Percentiles rank a stretch among this genome's conserved stretches.
phyloP scores from a whole-genome alignment of 2,888 invertebrate genomes.

The Aricia artaxerxes region DNA sequence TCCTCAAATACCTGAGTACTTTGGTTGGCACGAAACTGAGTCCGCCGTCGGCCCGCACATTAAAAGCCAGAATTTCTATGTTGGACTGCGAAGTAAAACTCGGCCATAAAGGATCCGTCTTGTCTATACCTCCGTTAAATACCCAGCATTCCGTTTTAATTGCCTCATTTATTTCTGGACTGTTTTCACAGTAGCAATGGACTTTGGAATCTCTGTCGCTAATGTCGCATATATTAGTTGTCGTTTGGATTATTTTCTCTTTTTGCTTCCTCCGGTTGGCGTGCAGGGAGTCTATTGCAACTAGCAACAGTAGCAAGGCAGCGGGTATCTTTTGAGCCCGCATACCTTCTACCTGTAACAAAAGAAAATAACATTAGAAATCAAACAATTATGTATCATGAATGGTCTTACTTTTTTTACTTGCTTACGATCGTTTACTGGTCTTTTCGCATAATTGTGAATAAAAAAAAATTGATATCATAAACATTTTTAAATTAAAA shows the following conservation, averaged over 20 bases:
- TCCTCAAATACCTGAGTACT: conserved; percentile 83
- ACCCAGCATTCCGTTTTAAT: conserved; percentile 89
- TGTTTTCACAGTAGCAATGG: conserved; percentile 84
- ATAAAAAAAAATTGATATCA: background rate
- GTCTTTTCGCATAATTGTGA: background rate
- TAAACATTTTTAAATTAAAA: background rate
- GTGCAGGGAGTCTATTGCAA: conserved; percentile 71
- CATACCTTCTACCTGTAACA: conserved; percentile 76
- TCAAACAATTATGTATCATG: background rate
- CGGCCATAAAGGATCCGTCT: conserved; percentile 86
- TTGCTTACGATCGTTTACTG: no score
- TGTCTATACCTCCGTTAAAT: conserved; percentile 84
- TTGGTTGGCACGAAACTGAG: conserved; percentile 87
- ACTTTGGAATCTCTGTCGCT: conserved; percentile 79
- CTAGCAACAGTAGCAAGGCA: conserved; percentile 75
- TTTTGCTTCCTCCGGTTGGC: conserved; percentile 73
- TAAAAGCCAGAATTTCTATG: conserved; percentile 85
- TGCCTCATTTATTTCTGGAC: conserved; percentile 78
- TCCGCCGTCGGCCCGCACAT: conserved; percentile 84
- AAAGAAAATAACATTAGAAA: conserved; percentile 41
- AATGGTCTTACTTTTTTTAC: background rate
- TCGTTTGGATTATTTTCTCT: conserved; percentile 58
- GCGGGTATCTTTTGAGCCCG: conserved; percentile 75
- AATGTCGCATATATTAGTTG: conserved; percentile 80
- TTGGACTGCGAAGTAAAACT: conserved; percentile 86